Base-by-base conservation (phyloP, 2,113 vertebrate species). In the Brachypteracias leptosomus region DNA sequence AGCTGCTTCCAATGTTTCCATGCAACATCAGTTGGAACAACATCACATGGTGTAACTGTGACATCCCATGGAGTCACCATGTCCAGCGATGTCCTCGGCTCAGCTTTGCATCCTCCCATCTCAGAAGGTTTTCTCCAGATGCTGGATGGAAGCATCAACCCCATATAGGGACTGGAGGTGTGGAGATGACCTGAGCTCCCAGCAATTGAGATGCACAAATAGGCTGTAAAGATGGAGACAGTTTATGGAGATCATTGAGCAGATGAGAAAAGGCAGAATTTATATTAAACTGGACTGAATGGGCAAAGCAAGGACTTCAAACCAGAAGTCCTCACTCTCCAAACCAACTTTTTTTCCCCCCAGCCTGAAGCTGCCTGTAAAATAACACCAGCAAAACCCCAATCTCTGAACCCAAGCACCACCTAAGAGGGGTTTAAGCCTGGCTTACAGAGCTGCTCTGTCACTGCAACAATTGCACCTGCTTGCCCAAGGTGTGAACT, bases 11-110 rank as follows among this genome's bases (percentile, higher is more conserved):
- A 85, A 59, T 11, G 1, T 61, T 85, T 81, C 44, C 33, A 74
- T 2, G 5, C 5, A 51, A 44, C 63, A 31, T 29, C 0, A 0
- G 4, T 0, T 6, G 13, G 28, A 33, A 35, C 0, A 2, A 7
- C 51, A n/a, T 7, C 1, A 0, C 3, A 2, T 0, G 3, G 5
- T 10, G 28, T 7, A 24, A 22, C 79, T 19, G 84, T 25, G 61
- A 42, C 54, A 22, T 9, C 36, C 26, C 58, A 4, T 0, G 29
- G 10, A 6, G 26, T 18, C 36, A 35, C 13, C 3, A 2, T 0
- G 0, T 38, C 29, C 51, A 16, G 38, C 24, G 3, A 17, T 10
- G 6, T 28, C 33, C 47, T 51, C 9, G 0, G 1, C 24, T 49
- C 40, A 28, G 20, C 36, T 57, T 42, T 21, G 29, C n/a, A 36